These are phyloP conservation scores for Falco punctatus DNA, from an alignment of 2,113 vertebrate species.

Conservation along the genomic window DNA sequence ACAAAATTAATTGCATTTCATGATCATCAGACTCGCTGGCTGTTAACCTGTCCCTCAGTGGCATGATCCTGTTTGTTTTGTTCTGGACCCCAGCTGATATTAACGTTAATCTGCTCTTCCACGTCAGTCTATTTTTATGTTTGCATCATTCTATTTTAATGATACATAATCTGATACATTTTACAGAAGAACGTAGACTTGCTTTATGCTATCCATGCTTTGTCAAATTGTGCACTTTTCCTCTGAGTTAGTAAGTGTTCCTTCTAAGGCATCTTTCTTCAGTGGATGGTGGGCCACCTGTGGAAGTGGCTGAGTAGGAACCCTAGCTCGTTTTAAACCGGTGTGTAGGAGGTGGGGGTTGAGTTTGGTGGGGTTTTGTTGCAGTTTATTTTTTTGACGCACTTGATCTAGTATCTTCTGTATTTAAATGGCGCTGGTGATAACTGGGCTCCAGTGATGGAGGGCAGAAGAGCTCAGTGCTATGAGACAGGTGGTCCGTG, in stretches of 20 bases:
- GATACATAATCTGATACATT: conserved; percentile 51
- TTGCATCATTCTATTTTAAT: conserved; percentile 64
- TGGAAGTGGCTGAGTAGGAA: conserved; percentile 30
- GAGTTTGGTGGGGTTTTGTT: neutral
- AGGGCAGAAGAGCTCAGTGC: neutral
- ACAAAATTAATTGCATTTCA: conserved; percentile 65
- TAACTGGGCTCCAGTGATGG: neutral
- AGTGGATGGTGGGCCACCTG: neutral
- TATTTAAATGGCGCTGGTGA: neutral
- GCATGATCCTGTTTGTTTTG: conserved; percentile 45
- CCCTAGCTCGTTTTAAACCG: neutral
- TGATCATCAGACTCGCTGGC: conserved; percentile 13
- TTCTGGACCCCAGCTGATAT: conserved; percentile 12
- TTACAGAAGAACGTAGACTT: conserved; percentile 43
- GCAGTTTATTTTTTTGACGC: neutral
- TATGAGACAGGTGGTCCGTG: neutral
- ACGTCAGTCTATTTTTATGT: conserved; percentile 16
- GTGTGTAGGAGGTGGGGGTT: neutral
- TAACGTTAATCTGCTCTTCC: conserved; percentile 15
- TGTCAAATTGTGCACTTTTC: conserved; percentile 51
- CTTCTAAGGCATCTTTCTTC: neutral
- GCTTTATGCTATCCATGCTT: conserved; percentile 34
- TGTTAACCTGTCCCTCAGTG: conserved; percentile 59
- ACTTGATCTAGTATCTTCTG: neutral
- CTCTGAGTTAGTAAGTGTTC: neutral